Base-by-base conservation (phyloP, 2,113 vertebrate genomes). In the Hippocampus guttulatus region DNA sequence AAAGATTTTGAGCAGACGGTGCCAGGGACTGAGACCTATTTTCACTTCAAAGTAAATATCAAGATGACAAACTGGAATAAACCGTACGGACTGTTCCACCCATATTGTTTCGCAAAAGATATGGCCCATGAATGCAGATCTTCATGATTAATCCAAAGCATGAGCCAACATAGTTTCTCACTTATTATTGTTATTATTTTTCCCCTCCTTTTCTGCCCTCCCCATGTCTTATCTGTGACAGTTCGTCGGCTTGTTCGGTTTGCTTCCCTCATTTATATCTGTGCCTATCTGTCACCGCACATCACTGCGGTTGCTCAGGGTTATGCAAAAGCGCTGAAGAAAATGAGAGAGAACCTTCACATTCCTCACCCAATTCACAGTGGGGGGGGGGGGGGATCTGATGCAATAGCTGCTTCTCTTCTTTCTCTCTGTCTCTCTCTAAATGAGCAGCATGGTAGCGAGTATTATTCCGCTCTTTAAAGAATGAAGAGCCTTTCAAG, bases 11-110 rank as follows among this genome's bases (percentile, higher is more conserved):
- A 82, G 73, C 43, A 80, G 57, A 67, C 61, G 60, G 49, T 75
- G 88, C 83, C 83, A 87, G 76, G 47, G 25, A 58, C 67, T 68
- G 71, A 74, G 70, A 74, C 71, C 78, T 74, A 76, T 80, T 84
- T 77, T 81, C 74, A 85, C 82, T 84, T 85, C 61, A 21, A 38
- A 21, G 10, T 38, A 20, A 63, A 63, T 60, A 23, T 60, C 25
- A 60, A 15, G 23, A 27, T 3, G 57, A 16, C 25, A 73, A 74
- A 80, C 71, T 11, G 16, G 70, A 75, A 79, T 68, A 68, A 79
- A 86, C 84, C 38, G 78, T 84, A 78, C 85, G 77, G 27, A 16
- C 40, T n/a, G 8, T n/a, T 41, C 38, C 21, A 14, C 11, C 12
- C 27, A 58, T 58, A 25, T 57, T 23, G 3, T 21, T 43, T 43